Base-by-base conservation (phyloP, 2,797 vertebrate genomes). In the Tragopan temminckii region DNA sequence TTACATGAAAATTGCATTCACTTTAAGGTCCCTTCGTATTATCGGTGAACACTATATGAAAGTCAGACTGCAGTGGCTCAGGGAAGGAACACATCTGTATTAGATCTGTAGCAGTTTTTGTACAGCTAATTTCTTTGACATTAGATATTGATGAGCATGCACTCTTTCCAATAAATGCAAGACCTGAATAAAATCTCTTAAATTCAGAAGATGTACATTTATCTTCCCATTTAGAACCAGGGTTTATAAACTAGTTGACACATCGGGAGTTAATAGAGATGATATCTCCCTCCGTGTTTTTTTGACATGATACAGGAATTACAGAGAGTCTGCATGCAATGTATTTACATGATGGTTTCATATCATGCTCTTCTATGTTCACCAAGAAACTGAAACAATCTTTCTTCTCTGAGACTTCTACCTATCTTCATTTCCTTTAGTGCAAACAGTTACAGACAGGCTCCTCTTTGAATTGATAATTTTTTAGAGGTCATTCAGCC, bases 401-500 rank as follows among this genome's bases (percentile, higher is more conserved):
- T 87, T 75, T 95, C 95, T 91, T 89, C 72, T 33, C 29, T 14
- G 48, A 88, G 78, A 85, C 45, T 63, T 79, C 82, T 61, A 80
- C 87, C 89, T 86, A 92, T 77, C 93, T 94, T 95, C 58, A 79
- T 86, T 96, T 95, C 85, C 94, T 95, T 87, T 92, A 94, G 90
- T 95, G 92, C 95, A 96, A 97, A 97, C 88, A 97, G 95, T 96
- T 95, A 96, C 27, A 94, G 92, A 95, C 92, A 92, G 96, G 95
- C 89, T 94, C 89, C 88, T 96, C 71, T 95, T 83, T 94, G 95
- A 97, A 95, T 50, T 59, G 93, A 88, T 95, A 95, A 91, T 96
- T 97, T 97, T 97, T 96, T 96, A 96, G 97, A 98, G 97, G 97
- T 97, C 97, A 97, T 94, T 96, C 90, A 53, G 87, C 88, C 92